Conservation (phyloP, 1,140 invertebrate genomes). For the Akabosia matsudoensis region DNA sequence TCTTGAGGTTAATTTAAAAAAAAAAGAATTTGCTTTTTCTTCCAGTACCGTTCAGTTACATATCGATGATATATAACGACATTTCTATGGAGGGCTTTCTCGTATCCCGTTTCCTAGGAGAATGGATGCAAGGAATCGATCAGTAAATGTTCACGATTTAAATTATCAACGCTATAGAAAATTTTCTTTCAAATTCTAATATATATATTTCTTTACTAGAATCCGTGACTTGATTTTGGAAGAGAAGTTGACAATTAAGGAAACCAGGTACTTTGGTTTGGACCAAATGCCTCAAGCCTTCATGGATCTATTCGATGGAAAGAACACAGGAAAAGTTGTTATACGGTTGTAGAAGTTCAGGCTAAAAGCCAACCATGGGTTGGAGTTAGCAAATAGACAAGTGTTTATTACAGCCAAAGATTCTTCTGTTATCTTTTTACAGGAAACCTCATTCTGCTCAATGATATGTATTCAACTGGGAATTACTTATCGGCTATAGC, state of each 20-base stretch:
- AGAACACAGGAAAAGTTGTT: slow-evolving; percentile 53
- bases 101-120: slow-evolving; percentile 54
- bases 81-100: slow-evolving; percentile 62
- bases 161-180: not conserved
- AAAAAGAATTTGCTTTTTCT: too few relatives aligned
- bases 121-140: slow-evolving; percentile 57
- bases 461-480: too few relatives aligned
- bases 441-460: too few relatives aligned
- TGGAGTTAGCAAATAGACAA: too few relatives aligned
- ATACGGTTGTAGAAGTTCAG: slow-evolving; percentile 50
- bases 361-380: too few relatives aligned
- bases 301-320: slow-evolving; percentile 51
- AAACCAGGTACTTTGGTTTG: slow-evolving; percentile 53
- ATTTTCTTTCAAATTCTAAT: not conserved
- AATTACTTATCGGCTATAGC: too few relatives aligned
- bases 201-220: too few relatives aligned
- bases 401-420: too few relatives aligned
- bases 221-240: slow-evolving; percentile 37
- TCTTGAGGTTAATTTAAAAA: not conserved
- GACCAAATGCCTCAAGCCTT: slow-evolving; percentile 54
- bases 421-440: too few relatives aligned
- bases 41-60: slow-evolving; percentile 55
- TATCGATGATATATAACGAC: slow-evolving; percentile 55
- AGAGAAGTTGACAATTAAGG: slow-evolving; percentile 52
- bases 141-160: slow-evolving; percentile 59